Evolutionary conservation across 2,797 vertebrate species (phyloP).

Genomic region (Oreonectes daqikongensis): DNA sequence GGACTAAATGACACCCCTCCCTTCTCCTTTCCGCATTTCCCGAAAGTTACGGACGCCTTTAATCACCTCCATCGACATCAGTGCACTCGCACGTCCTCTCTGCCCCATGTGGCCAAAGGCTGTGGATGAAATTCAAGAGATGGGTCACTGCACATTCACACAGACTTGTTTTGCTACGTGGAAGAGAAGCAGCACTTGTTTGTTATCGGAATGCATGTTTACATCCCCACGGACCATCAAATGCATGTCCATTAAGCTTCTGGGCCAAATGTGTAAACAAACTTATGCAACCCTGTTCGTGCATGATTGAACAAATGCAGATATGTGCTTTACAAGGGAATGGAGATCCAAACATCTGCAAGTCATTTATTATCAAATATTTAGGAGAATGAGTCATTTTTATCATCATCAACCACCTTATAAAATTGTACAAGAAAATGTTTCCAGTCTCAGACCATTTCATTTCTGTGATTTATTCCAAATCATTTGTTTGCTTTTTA

Average conservation of each 20-base stretch:
- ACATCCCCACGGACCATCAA: conserved; percentile 32
- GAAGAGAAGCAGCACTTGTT: conserved; percentile 33
- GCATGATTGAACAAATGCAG: conserved; percentile 33
- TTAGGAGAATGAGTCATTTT: conserved; percentile 7
- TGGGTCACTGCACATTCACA: conserved; percentile 33
- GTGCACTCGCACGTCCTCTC: background rate
- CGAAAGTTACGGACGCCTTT: conserved; percentile 40
- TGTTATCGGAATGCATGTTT: conserved; percentile 27
- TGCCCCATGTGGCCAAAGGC: conserved; percentile 21
- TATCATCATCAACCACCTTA: background rate
- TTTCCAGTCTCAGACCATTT: no score
- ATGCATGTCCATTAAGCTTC: conserved; percentile 28
- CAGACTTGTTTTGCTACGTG: conserved; percentile 15
- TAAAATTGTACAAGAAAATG: background rate
- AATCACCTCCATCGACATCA: conserved; percentile 49
- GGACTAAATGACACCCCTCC: conserved; percentile 42
- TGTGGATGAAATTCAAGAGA: conserved; percentile 29
- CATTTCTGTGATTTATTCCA: no score
- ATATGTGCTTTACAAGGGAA: conserved; percentile 31
- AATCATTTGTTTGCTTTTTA: no score
- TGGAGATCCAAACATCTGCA: conserved; percentile 30
- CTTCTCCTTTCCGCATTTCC: conserved; percentile 31
- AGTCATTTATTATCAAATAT: conserved; percentile 33
- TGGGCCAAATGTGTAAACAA: conserved; percentile 44
- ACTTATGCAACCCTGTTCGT: conserved; percentile 32